Evolutionary conservation across 2,797 vertebrate genomes (phyloP).

Genomic region (Apogon talboti): DNA sequence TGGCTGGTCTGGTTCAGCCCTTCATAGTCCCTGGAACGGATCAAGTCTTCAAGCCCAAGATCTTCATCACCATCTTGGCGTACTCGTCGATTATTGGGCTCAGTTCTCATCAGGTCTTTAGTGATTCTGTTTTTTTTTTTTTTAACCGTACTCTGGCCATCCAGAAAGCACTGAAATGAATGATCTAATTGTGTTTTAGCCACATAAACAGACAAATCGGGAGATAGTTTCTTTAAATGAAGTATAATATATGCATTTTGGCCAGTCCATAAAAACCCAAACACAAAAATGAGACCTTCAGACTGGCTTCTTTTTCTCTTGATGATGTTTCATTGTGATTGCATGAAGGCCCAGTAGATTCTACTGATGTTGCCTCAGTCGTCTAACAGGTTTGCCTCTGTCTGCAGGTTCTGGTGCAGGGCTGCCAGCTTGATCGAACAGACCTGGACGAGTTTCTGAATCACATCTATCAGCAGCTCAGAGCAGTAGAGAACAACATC

Average conservation of each 20-base stretch:
- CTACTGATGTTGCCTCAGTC: background rate
- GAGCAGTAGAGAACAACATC: constrained; percentile 94
- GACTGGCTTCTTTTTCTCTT: no score
- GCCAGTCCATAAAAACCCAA: no score
- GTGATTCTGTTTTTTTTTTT: background rate
- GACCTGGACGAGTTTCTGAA: constrained; percentile 90
- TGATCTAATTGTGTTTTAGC: no score
- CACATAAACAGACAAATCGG: no score
- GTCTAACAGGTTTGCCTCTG: constrained; percentile 2
- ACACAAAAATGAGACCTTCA: no score
- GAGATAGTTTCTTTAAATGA: no score
- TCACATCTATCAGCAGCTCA: constrained; percentile 92
- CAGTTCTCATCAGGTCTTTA: constrained; percentile 91
- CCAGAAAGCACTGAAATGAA: background rate
- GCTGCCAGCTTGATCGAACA: constrained; percentile 90
- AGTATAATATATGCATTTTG: no score
- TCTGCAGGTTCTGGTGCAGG: constrained; percentile 93
- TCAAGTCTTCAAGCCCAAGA: constrained; percentile 91
- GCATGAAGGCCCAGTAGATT: background rate
- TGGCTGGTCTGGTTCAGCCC: constrained; percentile 89
- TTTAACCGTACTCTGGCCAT: background rate
- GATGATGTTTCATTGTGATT: no score
- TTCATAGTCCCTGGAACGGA: constrained; percentile 94
- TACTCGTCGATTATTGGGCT: constrained; percentile 97
- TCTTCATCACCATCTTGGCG: constrained; percentile 96